These are phyloP conservation scores for Neodon shergylaensis DNA, from an alignment of 2,113 vertebrate genomes.

Conservation along the genomic window DNA sequence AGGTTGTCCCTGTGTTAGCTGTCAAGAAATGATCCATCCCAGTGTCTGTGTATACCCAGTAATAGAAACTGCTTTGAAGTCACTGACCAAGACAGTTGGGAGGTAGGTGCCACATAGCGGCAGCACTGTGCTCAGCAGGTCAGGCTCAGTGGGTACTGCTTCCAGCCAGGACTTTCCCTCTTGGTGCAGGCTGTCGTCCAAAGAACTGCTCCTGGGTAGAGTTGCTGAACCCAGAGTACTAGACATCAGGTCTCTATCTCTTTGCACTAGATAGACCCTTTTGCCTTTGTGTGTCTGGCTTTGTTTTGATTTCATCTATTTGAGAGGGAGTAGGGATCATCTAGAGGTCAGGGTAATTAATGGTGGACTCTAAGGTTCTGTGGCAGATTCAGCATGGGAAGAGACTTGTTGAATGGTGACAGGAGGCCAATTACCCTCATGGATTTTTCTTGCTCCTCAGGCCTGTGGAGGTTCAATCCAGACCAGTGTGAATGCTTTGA, in stretches of 20 bases:
- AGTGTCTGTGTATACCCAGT: background rate
- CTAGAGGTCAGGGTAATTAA: background rate
- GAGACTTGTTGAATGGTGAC: background rate
- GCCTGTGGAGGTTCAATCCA: slow-evolving; percentile 98
- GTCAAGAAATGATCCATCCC: background rate
- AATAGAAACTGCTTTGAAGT: background rate
- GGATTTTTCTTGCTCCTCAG: slow-evolving; percentile 77
- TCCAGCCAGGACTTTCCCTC: background rate
- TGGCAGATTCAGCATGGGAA: background rate
- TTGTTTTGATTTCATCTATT: background rate
- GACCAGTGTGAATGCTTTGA: slow-evolving; percentile 92
- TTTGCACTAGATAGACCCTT: background rate
- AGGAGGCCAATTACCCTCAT: background rate
- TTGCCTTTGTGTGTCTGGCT: background rate
- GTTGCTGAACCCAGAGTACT: background rate
- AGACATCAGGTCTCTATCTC: background rate
- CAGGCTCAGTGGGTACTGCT: background rate
- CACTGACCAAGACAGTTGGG: background rate
- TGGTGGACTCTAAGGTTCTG: background rate
- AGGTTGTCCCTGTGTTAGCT: background rate
- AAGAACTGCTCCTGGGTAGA: background rate
- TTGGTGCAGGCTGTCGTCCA: background rate
- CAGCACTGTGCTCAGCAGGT: background rate
- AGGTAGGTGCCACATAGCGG: background rate
- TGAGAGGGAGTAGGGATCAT: background rate